These are phyloP conservation scores for Ricordea florida DNA, from an alignment of 92 coral and sea anemone genomes.

Conservation along the genomic window DNA sequence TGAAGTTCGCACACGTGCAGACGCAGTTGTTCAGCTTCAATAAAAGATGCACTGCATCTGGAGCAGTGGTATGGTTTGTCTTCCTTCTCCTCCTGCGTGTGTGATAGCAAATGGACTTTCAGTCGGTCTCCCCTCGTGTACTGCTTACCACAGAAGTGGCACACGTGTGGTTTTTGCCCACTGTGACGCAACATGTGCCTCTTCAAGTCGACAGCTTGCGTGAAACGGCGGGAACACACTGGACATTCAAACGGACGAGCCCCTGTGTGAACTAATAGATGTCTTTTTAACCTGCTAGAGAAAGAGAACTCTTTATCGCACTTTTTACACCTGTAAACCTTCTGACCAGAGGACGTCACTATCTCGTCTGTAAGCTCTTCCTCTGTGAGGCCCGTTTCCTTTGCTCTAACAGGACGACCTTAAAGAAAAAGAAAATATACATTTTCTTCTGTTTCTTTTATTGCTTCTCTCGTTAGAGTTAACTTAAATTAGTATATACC, in stretches of 20 bases:
- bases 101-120: slow-evolving; percentile 81
- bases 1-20: slow-evolving; percentile 85
- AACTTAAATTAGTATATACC: too few relatives aligned
- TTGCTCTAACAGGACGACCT: slow-evolving; percentile 90
- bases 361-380: slow-evolving; percentile 91
- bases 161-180: slow-evolving; percentile 92
- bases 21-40: slow-evolving; percentile 90
- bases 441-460: slow-evolving; percentile 11
- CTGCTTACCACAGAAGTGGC: slow-evolving; percentile 97
- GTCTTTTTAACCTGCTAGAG: slow-evolving; percentile 95
- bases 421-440: not conserved
- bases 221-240: slow-evolving; percentile 94
- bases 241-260: slow-evolving; percentile 98
- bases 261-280: slow-evolving; percentile 98
- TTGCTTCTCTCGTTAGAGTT: too few relatives aligned
- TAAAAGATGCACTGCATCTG: slow-evolving; percentile 84
- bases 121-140: slow-evolving; percentile 95
- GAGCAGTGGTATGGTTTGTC: slow-evolving; percentile 90
- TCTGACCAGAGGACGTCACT: slow-evolving; percentile 85
- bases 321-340: slow-evolving; percentile 93
- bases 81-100: slow-evolving; percentile 62
- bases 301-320: slow-evolving; percentile 98
- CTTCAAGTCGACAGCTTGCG: slow-evolving; percentile 96
- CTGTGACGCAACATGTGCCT: slow-evolving; percentile 97
- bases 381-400: slow-evolving; percentile 89